Percentiles rank a stretch among this genome's conserved stretches.
Conservation (phyloP, 2,113 vertebrate genomes). For the Phoenicopterus ruber region DNA sequence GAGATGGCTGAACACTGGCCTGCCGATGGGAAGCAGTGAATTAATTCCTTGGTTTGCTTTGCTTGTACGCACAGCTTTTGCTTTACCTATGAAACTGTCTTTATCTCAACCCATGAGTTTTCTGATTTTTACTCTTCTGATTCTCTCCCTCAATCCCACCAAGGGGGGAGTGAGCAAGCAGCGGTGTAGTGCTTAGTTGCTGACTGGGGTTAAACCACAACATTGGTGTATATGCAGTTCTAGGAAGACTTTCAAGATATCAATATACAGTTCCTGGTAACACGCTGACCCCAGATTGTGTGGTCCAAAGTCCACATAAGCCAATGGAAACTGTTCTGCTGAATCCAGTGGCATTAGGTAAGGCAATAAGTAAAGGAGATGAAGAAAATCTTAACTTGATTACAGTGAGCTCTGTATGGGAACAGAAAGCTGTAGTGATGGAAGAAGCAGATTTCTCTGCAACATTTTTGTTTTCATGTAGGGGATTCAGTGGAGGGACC, state of each 20-base stretch:
- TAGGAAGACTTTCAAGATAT: not conserved
- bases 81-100: too few species aligned
- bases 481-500: not conserved
- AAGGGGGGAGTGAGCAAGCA: too few species aligned
- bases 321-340: not conserved
- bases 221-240: not conserved
- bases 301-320: not conserved
- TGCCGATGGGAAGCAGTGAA: too few species aligned
- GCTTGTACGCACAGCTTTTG: too few species aligned
- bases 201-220: too few species aligned
- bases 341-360: not conserved
- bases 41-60: too few species aligned
- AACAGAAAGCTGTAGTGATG: not conserved
- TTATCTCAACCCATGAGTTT: too few species aligned
- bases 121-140: too few species aligned
- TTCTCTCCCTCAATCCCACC: too few species aligned
- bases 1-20: too few species aligned
- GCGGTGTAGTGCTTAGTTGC: too few species aligned
- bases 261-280: not conserved
- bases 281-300: fast-evolving
- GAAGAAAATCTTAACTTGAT: not conserved
- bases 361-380: not conserved
- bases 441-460: not conserved
- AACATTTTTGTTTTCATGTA: not conserved
- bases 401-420: not conserved